Percentiles rank a stretch among this genome's conserved stretches.
These are phyloP conservation scores for Drosophila pandora DNA, from an alignment of 1,140 invertebrate genomes.

Conservation along the genomic window DNA sequence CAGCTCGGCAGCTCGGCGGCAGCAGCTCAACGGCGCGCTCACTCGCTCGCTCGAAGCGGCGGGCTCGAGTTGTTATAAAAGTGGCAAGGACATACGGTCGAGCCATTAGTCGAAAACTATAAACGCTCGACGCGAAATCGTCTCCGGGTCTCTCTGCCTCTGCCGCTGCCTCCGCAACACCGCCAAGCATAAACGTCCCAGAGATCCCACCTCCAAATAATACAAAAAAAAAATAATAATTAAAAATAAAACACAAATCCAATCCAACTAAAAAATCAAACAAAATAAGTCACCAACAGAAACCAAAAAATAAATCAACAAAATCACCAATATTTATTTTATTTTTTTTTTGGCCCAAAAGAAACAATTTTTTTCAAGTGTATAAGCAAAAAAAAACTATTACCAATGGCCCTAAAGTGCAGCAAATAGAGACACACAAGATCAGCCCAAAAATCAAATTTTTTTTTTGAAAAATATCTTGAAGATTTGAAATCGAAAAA, in stretches of 20 bases:
- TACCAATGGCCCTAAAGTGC: slow-evolving; percentile 47
- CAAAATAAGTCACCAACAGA: not conserved
- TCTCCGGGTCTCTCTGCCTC: slow-evolving; percentile 66
- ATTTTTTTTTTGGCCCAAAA: not conserved
- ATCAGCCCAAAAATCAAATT: slow-evolving; percentile 1
- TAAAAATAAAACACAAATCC: not conserved
- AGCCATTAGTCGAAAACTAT: slow-evolving; percentile 84
- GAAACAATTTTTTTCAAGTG: not conserved
- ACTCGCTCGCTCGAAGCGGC: slow-evolving; percentile 66
- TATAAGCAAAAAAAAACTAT: slow-evolving; percentile 53
- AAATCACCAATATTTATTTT: not conserved
- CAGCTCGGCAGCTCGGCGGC: slow-evolving; percentile 37
- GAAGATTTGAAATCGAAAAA: not conserved
- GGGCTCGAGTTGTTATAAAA: slow-evolving; percentile 82
- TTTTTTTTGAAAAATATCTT: not conserved
- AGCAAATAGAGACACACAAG: slow-evolving; percentile 36
- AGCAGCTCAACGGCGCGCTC: slow-evolving; percentile 35
- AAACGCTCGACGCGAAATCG: slow-evolving; percentile 83
- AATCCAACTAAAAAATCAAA: slow-evolving; percentile 14
- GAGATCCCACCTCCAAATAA: slow-evolving; percentile 1
- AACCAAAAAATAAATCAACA: not conserved
- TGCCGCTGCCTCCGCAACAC: slow-evolving; percentile 28
- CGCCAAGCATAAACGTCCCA: slow-evolving; percentile 2
- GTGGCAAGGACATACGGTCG: slow-evolving; percentile 83
- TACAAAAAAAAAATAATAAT: not conserved